A percentile compares a stretch with the other conserved stretches of the same genome.
These are phyloP conservation scores for Dipodomys ordii DNA, from an alignment of 2,113 vertebrate genomes.

Conservation along the genomic window DNA sequence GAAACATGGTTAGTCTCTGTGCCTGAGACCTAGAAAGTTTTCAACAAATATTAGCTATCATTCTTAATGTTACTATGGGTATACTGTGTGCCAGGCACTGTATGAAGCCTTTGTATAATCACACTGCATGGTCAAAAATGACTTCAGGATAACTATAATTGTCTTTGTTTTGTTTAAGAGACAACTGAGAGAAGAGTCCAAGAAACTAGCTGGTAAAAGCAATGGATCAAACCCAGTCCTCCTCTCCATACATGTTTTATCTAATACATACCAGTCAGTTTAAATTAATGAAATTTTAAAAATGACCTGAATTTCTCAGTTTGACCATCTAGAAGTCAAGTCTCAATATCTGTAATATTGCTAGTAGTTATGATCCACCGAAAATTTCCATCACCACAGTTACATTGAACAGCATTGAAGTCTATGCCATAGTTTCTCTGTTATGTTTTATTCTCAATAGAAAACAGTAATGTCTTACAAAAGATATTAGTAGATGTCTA, in stretches of 20 bases:
- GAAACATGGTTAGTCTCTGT: neutral
- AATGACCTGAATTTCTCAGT: neutral
- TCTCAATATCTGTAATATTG: neutral
- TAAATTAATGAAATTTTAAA: conserved; percentile 19
- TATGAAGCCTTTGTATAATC: neutral
- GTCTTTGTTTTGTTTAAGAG: neutral
- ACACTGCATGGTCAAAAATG: neutral
- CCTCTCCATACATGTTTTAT: neutral
- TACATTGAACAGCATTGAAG: too few relatives aligned
- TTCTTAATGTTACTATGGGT: neutral
- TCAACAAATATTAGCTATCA: neutral
- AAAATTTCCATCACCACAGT: too few relatives aligned
- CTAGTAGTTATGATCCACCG: neutral
- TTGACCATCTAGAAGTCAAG: neutral
- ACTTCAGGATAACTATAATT: neutral
- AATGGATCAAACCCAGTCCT: neutral
- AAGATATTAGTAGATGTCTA: neutral
- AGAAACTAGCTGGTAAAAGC: neutral
- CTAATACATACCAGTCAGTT: neutral
- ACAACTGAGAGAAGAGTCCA: neutral
- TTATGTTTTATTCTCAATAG: neutral
- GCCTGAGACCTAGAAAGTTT: neutral
- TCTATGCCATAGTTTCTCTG: neutral
- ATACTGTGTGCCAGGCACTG: neutral
- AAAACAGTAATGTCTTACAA: neutral